These are phyloP conservation scores for Hystrix brachyura DNA, from an alignment of 2,113 vertebrate species.

Conservation along the genomic window DNA sequence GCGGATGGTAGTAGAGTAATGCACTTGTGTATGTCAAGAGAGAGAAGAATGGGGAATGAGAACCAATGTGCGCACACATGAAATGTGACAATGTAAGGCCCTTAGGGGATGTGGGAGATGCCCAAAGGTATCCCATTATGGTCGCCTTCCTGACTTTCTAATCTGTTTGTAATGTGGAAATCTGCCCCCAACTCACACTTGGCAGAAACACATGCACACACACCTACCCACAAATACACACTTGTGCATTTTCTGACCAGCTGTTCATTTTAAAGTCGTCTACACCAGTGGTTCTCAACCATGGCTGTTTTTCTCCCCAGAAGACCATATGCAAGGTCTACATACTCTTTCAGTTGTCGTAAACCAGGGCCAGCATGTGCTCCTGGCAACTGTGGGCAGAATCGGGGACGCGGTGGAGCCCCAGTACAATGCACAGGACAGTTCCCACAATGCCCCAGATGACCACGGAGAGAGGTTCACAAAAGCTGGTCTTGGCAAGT, in stretches of 20 bases:
- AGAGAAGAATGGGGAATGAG: not conserved
- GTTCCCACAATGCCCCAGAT: not conserved
- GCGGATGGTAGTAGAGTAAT: not conserved
- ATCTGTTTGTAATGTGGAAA: not conserved
- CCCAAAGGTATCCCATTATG: not conserved
- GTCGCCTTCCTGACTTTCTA: not conserved
- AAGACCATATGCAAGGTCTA: not conserved
- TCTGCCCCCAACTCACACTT: not conserved
- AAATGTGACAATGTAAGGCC: not conserved
- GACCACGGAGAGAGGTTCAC: not conserved
- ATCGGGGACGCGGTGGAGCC: too few species aligned
- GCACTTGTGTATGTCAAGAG: too few species aligned
- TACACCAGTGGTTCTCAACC: not conserved
- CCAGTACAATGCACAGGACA: rapidly evolving
- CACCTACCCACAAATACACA: not conserved
- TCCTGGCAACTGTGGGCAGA: not conserved
- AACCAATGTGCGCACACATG: not conserved
- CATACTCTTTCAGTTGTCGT: not conserved
- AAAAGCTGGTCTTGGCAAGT: not conserved
- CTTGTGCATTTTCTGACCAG: not conserved
- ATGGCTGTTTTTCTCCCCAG: too few species aligned
- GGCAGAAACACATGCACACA: not conserved
- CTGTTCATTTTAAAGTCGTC: not conserved
- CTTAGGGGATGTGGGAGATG: not conserved
- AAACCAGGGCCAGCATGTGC: too few species aligned